Conservation (phyloP, 2,888 invertebrate genomes). For the Geophilus truncorum region DNA sequence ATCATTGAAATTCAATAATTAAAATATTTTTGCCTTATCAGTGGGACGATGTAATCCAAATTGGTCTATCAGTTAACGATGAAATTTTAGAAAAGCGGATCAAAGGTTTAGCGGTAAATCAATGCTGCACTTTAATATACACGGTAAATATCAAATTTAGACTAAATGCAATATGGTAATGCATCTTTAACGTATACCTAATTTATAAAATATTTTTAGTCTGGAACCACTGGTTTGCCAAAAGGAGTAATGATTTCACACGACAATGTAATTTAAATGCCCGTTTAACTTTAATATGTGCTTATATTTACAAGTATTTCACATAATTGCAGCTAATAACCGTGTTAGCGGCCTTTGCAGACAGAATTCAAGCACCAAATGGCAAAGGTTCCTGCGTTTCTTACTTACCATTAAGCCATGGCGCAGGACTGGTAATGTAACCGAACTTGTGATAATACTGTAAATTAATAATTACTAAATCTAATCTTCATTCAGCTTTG, state of each 20-base stretch:
- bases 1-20: too few species aligned
- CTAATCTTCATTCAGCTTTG: background rate
- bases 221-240: slow-evolving; percentile 80
- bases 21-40: slow-evolving; percentile 37
- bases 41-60: slow-evolving; percentile 46
- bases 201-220: slow-evolving; percentile 54
- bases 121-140: slow-evolving; percentile 47
- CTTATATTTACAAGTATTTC: background rate
- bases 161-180: background rate
- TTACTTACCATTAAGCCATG: background rate
- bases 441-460: too few species aligned
- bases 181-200: background rate
- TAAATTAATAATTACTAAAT: too few species aligned
- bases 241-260: slow-evolving; percentile 91
- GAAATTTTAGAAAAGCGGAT: slow-evolving; percentile 43
- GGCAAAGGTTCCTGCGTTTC: background rate
- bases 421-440: background rate
- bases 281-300: too few species aligned
- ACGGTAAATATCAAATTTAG: too few species aligned
- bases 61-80: slow-evolving; percentile 43
- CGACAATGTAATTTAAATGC: slow-evolving; percentile 60
- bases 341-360: background rate
- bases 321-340: background rate
- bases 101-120: slow-evolving; percentile 43
- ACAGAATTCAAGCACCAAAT: background rate